A percentile compares a stretch with the other conserved stretches of the same genome.
Conservation (phyloP, 37 sponge, comb jelly and placozoan species). For the Theonella swinhoei region DNA sequence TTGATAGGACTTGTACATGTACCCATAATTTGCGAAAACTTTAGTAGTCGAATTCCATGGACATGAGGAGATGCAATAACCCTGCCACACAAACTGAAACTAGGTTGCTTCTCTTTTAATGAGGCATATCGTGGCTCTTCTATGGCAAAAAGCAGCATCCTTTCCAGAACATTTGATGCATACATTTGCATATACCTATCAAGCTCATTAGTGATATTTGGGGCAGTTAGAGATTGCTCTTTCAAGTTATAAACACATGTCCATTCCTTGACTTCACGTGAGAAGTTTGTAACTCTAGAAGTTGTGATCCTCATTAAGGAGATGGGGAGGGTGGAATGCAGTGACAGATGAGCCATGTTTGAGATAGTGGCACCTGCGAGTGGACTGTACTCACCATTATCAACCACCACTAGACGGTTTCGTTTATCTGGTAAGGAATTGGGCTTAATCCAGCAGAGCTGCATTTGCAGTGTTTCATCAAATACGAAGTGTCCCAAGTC, state of each 20-base stretch:
- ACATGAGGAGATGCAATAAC: constrained; percentile 38
- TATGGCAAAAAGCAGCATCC: constrained; percentile 9
- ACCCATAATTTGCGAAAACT: constrained; percentile 6
- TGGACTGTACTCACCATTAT: constrained; percentile 12
- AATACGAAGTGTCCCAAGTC: constrained; percentile 3
- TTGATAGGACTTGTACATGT: background rate
- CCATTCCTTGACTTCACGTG: constrained; percentile 41
- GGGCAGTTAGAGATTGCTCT: background rate
- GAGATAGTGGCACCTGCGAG: background rate
- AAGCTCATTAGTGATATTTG: background rate
- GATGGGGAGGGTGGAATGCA: background rate
- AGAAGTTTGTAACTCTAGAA: background rate
- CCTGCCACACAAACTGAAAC: constrained; percentile 31
- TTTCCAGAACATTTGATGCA: constrained; percentile 32
- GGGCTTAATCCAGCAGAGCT: constrained; percentile 25
- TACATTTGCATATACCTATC: background rate
- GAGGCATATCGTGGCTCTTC: constrained; percentile 25
- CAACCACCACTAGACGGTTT: constrained; percentile 12
- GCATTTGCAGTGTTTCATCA: constrained; percentile 20
- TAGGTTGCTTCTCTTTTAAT: constrained; percentile 16
- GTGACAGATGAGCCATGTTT: background rate
- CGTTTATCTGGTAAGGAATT: background rate
- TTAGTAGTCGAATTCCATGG: constrained; percentile 5
- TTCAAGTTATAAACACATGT: constrained; percentile 8
- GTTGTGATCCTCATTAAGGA: constrained; percentile 12